Evolutionary conservation across 2,888 invertebrate genomes (phyloP).

Genomic region (Villa cingulata): DNA sequence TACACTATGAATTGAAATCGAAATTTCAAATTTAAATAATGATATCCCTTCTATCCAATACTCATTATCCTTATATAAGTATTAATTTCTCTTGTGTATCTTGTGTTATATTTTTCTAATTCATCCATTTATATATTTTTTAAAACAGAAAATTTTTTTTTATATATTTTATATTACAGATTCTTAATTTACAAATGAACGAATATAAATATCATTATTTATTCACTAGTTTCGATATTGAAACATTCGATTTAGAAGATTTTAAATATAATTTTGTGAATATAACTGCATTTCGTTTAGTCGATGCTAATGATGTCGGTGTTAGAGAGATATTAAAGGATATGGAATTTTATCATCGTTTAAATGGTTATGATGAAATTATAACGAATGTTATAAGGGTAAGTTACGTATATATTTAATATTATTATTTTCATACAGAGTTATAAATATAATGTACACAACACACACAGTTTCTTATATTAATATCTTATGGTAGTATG

Average conservation of each 20-base stretch:
- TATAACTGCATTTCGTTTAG: conserved; percentile 85
- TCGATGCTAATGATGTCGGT: conserved; percentile 53
- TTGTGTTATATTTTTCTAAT: too few species aligned
- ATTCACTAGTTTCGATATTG: conserved; percentile 69
- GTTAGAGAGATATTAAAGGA: conserved; percentile 54
- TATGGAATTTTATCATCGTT: conserved; percentile 50
- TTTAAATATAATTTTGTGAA: conserved; percentile 90
- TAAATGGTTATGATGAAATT: neutral
- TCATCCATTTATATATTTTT: too few species aligned
- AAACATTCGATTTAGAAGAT: conserved; percentile 75
- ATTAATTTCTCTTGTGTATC: too few species aligned
- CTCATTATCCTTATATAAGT: too few species aligned
- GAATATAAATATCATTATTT: conserved; percentile 74
- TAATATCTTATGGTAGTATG: too few species aligned
- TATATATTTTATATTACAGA: conserved; percentile 20
- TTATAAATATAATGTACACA: too few species aligned
- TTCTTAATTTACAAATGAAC: conserved; percentile 62
- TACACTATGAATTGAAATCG: too few species aligned
- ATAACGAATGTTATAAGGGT: neutral
- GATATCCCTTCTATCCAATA: too few species aligned
- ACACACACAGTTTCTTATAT: too few species aligned
- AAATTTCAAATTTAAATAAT: too few species aligned
- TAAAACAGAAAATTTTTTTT: too few species aligned
- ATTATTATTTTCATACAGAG: neutral
- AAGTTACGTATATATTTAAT: neutral